Base-by-base conservation (phyloP, 2,888 invertebrate species). In the Cheiracanthium punctorium region DNA sequence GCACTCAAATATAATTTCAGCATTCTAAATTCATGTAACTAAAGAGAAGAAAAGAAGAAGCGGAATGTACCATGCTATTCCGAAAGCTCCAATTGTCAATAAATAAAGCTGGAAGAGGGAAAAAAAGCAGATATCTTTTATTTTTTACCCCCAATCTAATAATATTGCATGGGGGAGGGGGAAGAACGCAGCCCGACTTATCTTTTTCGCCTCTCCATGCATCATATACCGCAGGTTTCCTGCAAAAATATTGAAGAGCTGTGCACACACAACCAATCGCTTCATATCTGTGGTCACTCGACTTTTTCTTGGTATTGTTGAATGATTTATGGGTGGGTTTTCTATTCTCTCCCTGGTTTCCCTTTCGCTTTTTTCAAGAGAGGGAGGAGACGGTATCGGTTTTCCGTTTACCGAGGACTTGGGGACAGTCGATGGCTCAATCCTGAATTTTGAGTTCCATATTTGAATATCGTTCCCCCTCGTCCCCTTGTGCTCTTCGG, bases 221-320 rank as follows among this genome's bases (percentile, higher is more conserved):
- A 58, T 58, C 58, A 58, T 58, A 58, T 24, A 1, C 5, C 58
- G 24, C n/a, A n/a, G n/a, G 58, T 20, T 58, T 58, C 24, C 58
- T 24, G 58, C 1, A 24, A 17, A 58, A 58, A 58, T 58, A 24
- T 24, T 24, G 24, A 24, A 58, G 58, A 58, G 58, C 58, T 58
- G 4, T 58, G 24, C 58, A 58, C 58, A 7, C 48, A 58, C 58
- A 24, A 48, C 48, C 48, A 58, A 58, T 58, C 58, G 20, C 58
- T 20, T 24, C 24, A n/a, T 58, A 58, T 58, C 58, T 58, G 24
- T 58, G 58, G 58, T 58, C 58, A 58, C 58, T 58, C 58, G 24
- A 58, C 58, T 58, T n/a, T n/a, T n/a, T 58, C 58, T 58, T 58
- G 24, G 58, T 12, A 58, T 58, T 58, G 58, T 58, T 58, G 4